Evolutionary conservation across 2,888 invertebrate genomes (phyloP).

Genomic region (Latheticus oryzae): DNA sequence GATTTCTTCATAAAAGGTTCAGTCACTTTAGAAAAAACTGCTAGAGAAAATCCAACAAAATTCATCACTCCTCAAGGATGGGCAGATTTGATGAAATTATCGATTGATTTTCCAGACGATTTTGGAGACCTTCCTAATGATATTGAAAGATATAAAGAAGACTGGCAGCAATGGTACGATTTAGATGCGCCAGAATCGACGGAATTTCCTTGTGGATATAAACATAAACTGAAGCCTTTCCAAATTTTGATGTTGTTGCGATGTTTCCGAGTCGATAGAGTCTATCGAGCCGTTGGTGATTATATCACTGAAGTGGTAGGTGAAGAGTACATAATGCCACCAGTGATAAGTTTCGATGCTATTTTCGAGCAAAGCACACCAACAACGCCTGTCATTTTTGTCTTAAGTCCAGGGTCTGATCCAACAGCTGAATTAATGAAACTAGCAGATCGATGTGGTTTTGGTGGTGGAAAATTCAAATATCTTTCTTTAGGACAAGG

Average conservation of each 20-base stretch:
- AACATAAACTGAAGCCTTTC: constrained; percentile 73
- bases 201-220: constrained; percentile 78
- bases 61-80: constrained; percentile 84
- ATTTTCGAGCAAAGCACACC: constrained; percentile 89
- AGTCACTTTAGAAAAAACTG: constrained; percentile 79
- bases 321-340: constrained; percentile 89
- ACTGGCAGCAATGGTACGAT: constrained; percentile 80
- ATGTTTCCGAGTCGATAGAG: constrained; percentile 90
- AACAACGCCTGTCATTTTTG: constrained; percentile 89
- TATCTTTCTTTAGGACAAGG: constrained; percentile 94
- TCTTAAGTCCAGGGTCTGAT: constrained; percentile 94
- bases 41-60: constrained; percentile 72
- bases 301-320: constrained; percentile 88
- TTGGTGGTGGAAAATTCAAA: constrained; percentile 82
- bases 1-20: constrained; percentile 89
- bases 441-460: constrained; percentile 76
- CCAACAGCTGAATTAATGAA: constrained; percentile 89
- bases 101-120: constrained; percentile 73
- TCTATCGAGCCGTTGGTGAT: constrained; percentile 86
- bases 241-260: constrained; percentile 84
- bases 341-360: constrained; percentile 84
- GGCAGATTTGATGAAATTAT: constrained; percentile 84
- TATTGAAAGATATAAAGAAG: constrained; percentile 63
- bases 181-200: constrained; percentile 83
- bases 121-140: constrained; percentile 77